Evolutionary conservation across 2,113 vertebrate genomes (phyloP).

Genomic region (Nansenia antarctica): DNA sequence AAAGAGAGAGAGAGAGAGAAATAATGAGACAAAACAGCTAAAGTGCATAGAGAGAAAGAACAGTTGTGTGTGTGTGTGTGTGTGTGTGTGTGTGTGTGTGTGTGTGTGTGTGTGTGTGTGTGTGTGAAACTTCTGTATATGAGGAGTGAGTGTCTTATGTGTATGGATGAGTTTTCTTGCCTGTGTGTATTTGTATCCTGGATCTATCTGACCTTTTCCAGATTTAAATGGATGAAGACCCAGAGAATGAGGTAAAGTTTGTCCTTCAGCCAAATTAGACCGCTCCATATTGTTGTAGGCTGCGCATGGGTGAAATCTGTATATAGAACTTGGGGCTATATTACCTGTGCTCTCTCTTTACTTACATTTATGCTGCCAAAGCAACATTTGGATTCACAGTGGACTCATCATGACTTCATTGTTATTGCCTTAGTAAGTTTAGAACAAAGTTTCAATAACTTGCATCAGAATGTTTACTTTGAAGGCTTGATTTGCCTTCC

Average conservation of each 20-base stretch:
- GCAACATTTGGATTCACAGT: constrained; percentile 33
- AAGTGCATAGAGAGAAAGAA: constrained; percentile 11
- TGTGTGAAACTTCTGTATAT: neutral
- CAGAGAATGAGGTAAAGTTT: constrained; percentile 42
- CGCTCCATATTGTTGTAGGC: constrained; percentile 55
- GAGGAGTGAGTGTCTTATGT: neutral
- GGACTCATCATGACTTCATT: constrained; percentile 41
- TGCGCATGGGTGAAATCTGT: constrained; percentile 48
- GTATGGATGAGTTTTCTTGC: neutral
- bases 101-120: neutral
- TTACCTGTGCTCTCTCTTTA: constrained; percentile 39
- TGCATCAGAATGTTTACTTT: constrained; percentile 36
- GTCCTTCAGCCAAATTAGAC: constrained; percentile 40
- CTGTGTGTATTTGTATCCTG: neutral
- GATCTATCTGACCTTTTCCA: constrained; percentile 33
- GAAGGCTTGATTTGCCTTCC: constrained; percentile 31
- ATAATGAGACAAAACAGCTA: constrained; percentile 47
- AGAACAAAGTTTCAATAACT: constrained; percentile 44
- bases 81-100: constrained; percentile 11
- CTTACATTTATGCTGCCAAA: constrained; percentile 40
- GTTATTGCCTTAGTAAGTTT: constrained; percentile 46
- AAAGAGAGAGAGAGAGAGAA: constrained; percentile 42
- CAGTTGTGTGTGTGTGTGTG: neutral
- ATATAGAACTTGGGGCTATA: constrained; percentile 45
- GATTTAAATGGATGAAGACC: constrained; percentile 34